Evolutionary conservation across 2,797 vertebrate species (phyloP).

Genomic region (Danio aesculapii): DNA sequence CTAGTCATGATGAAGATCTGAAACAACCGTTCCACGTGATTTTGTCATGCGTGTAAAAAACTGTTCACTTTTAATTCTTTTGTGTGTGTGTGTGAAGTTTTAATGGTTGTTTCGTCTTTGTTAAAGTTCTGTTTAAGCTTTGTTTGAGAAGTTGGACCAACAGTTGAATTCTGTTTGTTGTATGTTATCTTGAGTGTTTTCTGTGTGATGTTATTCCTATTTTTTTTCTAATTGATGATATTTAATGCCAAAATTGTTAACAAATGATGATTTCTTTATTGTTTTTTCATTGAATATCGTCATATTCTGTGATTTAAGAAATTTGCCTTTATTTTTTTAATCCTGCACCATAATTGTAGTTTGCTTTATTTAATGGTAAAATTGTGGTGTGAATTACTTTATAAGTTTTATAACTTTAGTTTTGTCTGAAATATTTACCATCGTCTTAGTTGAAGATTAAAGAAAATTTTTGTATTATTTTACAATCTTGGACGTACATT

Average conservation of each 20-base stretch:
- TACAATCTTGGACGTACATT: background rate
- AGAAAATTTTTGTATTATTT: background rate
- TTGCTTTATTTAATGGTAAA: background rate
- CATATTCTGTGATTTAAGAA: background rate
- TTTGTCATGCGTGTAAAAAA: background rate
- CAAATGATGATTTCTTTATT: too few relatives aligned
- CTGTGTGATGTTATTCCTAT: background rate
- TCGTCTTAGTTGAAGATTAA: background rate
- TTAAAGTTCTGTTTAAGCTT: background rate
- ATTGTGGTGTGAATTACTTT: too few relatives aligned
- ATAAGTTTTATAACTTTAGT: too few relatives aligned
- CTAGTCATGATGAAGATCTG: background rate
- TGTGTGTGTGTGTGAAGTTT: background rate
- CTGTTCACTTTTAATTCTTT: background rate
- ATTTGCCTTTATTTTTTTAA: background rate
- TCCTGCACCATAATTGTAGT: background rate
- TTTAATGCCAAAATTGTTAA: too few relatives aligned
- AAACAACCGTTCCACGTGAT: too few relatives aligned
- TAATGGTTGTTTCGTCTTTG: background rate
- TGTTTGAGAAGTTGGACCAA: constrained; percentile 12
- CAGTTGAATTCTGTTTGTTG: background rate
- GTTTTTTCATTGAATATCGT: background rate
- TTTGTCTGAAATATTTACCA: background rate
- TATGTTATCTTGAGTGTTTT: background rate
- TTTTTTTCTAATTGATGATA: too few relatives aligned